Base-by-base conservation (phyloP, 2,113 vertebrate genomes). In the Rhizomys pruinosus region DNA sequence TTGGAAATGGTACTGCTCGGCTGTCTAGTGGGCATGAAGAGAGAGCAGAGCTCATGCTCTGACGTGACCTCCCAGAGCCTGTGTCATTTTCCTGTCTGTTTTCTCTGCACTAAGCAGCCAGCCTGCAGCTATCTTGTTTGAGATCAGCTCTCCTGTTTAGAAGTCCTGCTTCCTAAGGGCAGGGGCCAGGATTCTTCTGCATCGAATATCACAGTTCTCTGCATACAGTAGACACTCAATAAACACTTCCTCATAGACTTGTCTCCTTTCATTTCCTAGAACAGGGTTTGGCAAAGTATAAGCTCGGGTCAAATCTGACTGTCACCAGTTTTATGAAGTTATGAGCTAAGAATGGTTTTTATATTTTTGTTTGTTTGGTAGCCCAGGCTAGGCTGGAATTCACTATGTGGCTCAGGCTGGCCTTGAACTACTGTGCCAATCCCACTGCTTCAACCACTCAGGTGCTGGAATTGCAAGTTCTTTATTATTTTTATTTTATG, bases 11-110 rank as follows among this genome's bases (percentile, higher is more conserved):
- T 37, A 25, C 55, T 42, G 20, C 55, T 2, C 11, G 84, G 29
- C 6, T 22, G 5, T 44, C 57, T 12, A 1, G 79, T 3, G n/a
- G 15, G 15, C 0, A 1, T 19, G 25, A 3, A 2, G 34, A 59
- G 79, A 71, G 39, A 29, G 39, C 69, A 5, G 20, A 87, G 42
- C n/a, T 69, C 44, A 42, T 29, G 77, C 55, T 77, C 44, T 47
- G 78, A 29, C 66, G 2, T 29, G 39, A 52, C 92, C 32, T 42
- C 25, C 20, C n/a, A 23, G 3, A 37, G 71, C 34, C 63, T 17
- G 37, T 78, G 37, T 78, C 81, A 74, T 47, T 20, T 19, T 34
- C 52, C 72, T 57, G 59, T 34, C 87, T 17, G 5, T 93, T 71
- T 90, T 77, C 71, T 79, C 80, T 42, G 1, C 10, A 3, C 11